Evolutionary conservation across 2,888 invertebrate genomes (phyloP), one percentile per base, ranked within the genome.

Genomic region (Argyresthia albistria): DNA sequence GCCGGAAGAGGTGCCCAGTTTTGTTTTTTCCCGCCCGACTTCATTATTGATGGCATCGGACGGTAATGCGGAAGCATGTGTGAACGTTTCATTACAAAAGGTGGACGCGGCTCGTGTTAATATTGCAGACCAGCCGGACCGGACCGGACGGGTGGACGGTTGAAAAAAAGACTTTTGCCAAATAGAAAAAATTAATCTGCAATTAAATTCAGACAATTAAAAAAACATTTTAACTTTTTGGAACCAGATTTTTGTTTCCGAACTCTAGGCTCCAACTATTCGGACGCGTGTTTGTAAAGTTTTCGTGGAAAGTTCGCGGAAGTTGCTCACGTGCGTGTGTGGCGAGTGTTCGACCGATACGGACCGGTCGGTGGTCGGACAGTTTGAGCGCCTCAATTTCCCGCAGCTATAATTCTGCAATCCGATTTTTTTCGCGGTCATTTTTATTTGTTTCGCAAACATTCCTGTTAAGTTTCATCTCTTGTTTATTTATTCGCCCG

Each of bases 21-120:
- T 83, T 87, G 83, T 84, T 86, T 87, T 84, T 87, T 80, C 82
- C 84, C 86, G 83, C 86, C 86, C 88, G 89, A 87, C 86, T 86
- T 86, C 86, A 86, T 87, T 86, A 87, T 87, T 87, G 86, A 86
- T 86, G 87, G 86, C 84, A 86, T 84, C 86, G 84, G 80, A 82
- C 83, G 83, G 80, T 86, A 84, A 86, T 86, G 86, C 87, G 87
- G 86, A 86, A 86, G 86, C 84, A 84, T 86, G 84, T 86, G 87
- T 86, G 86, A 86, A 84, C 86, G 82, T 84, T 84, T 82, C 86
- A 86, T 87, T 86, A 86, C 86, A 84, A 84, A 84, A 86, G 87
- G 86, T 86, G 86, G 86, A 81, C 86, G 82, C 75, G 73, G 75
- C 81, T 76, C 80, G 81, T 82, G 83, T 84, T 87, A 84, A 86